phyloP scores from a whole-genome alignment of 2,888 invertebrate genomes.

The Euclidia mi region DNA sequence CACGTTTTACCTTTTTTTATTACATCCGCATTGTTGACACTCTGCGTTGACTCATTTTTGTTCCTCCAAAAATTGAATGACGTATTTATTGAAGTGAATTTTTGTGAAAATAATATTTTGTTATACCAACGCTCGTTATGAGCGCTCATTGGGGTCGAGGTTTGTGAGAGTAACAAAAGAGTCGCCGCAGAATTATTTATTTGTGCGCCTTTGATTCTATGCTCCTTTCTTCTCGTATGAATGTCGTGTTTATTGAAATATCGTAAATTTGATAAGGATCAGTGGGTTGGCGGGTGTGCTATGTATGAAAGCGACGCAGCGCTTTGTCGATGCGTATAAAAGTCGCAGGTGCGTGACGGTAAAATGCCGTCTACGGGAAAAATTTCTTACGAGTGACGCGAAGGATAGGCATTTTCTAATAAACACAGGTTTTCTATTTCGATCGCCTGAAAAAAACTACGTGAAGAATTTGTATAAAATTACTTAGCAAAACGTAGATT shows the following conservation, averaged over 20 bases:
- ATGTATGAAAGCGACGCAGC: conserved; percentile 59
- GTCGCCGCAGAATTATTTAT: conserved; percentile 60
- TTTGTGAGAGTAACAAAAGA: conserved; percentile 68
- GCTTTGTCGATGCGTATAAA: conserved; percentile 66
- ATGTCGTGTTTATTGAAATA: conserved; percentile 63
- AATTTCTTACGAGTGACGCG: conserved; percentile 69
- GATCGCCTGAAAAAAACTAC: conserved; percentile 27
- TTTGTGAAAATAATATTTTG: conserved; percentile 68
- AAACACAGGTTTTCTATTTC: conserved; percentile 61
- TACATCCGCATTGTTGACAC: conserved; percentile 83
- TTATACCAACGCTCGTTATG: conserved; percentile 66
- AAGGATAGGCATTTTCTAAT: conserved; percentile 76
- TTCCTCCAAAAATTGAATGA: conserved; percentile 75
- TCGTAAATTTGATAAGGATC: conserved; percentile 67
- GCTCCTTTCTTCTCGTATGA: conserved; percentile 43
- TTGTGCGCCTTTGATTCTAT: conserved; percentile 50
- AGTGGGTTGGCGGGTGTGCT: conserved; percentile 38
- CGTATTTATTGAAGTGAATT: conserved; percentile 76
- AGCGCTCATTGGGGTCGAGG: conserved; percentile 57
- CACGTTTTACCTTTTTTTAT: conserved; percentile 80
- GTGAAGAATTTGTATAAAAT: conserved; percentile 26
- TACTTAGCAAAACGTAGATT: conserved; percentile 28
- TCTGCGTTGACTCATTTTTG: conserved; percentile 77
- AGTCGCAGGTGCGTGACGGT: conserved; percentile 71
- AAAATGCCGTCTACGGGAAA: conserved; percentile 69